A percentile compares a stretch with the other conserved stretches of the same genome.
These are phyloP conservation scores for Sinohyriopsis cumingii DNA, from an alignment of 2,888 invertebrate genomes.

Conservation along the genomic window DNA sequence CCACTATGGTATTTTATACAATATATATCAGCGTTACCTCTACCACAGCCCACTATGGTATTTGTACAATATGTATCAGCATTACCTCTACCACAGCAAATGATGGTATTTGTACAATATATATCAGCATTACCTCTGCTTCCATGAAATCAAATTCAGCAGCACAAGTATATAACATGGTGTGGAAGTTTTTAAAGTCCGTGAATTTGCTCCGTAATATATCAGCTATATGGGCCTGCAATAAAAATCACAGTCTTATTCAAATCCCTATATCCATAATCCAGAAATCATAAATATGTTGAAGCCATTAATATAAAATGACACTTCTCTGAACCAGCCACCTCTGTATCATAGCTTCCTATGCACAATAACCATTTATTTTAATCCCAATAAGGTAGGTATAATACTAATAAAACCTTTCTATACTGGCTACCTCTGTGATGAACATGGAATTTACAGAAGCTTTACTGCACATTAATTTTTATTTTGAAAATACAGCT, in stretches of 20 bases:
- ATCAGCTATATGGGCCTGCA: constrained; percentile 82
- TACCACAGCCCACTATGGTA: no score
- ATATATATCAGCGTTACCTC: no score
- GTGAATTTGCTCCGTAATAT: constrained; percentile 82
- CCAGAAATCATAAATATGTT: no score
- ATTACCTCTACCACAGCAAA: no score
- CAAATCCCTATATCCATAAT: no score
- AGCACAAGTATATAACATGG: constrained; percentile 84
- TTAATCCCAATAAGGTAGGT: no score
- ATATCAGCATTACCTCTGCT: constrained; percentile 53
- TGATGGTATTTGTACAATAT: neutral
- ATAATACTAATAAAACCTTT: no score
- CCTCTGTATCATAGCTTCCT: no score
- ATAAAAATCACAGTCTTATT: constrained; percentile 8
- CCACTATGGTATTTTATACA: no score
- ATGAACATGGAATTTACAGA: neutral
- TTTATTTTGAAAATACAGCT: neutral
- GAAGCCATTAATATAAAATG: neutral
- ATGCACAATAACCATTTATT: no score
- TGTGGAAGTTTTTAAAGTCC: constrained; percentile 82
- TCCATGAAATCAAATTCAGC: constrained; percentile 84
- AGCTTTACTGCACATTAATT: neutral
- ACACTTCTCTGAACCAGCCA: neutral
- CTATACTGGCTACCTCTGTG: no score
- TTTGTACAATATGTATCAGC: no score